Conservation (phyloP, 2,113 vertebrate genomes). For the Arizona elegans region DNA sequence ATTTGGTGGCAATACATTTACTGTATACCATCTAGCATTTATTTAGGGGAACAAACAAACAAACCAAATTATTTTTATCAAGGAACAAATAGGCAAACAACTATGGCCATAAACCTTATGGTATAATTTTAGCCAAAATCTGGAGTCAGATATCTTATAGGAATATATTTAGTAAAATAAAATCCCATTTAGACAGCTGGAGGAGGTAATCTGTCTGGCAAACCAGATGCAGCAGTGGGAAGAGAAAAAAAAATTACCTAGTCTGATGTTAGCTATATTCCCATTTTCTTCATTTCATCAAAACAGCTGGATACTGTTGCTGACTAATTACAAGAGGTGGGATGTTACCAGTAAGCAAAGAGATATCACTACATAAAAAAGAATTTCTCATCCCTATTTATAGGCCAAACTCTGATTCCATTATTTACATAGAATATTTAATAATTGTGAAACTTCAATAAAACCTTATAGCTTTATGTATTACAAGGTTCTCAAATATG, state of each 20-base stretch:
- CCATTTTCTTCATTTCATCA: not conserved
- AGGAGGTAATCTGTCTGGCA: not conserved
- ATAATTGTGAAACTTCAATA: not conserved
- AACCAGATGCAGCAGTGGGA: not conserved
- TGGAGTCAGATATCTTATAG: not conserved
- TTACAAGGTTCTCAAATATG: not conserved
- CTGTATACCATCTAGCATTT: not conserved
- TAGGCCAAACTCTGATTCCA: not conserved
- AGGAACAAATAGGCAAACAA: not conserved
- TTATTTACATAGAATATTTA: not conserved
- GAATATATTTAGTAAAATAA: not conserved
- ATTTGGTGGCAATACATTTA: not conserved
- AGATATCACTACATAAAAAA: not conserved
- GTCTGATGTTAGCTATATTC: not conserved
- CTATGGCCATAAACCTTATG: not conserved
- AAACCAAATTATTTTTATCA: not conserved
- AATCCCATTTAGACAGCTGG: not conserved
- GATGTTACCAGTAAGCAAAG: not conserved
- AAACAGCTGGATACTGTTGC: not conserved
- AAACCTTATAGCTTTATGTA: not conserved
- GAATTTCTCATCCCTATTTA: not conserved
- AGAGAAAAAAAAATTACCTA: not conserved
- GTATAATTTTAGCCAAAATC: not conserved
- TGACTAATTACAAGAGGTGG: slow-evolving; percentile 6
- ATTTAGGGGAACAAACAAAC: not conserved